Evolutionary conservation across 2,797 vertebrate genomes (phyloP), one percentile per base, ranked within the genome.

Genomic region (Acanthornis magna): DNA sequence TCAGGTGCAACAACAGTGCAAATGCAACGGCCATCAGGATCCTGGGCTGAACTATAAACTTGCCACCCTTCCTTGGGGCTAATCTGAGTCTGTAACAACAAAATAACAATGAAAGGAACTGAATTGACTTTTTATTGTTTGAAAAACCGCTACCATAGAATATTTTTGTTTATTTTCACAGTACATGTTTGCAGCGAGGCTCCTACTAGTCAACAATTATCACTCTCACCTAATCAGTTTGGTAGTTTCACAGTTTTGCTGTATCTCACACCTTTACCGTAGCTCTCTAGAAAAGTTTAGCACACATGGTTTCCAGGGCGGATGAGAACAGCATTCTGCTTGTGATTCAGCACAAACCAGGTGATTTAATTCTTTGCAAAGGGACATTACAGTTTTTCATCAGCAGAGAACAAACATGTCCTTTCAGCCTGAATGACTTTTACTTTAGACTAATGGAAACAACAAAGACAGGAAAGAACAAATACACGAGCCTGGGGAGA

Each of bases 31-130:
- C 99, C 99, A 9, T 99, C 99, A 8, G 99, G 98, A 93, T 99
- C 99, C 97, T 99, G 99, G 5, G 99, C 99, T 1, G 99, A 99
- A 88, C 99, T 99, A 96, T 99, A 99, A 72, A 99, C 99, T 97
- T 99, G 99, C 99, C 99, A 99, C 60, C 99, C 99, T 97, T 99
- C 99, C 96, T 99, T 99, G 32, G 99, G 99, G 38, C 99, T 99
- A 13, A 99, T 98, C 91, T 98, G 98, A 78, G 99, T 99, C 99
- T 99, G 98, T 17, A 97, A 86, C 82, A 88, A 90, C 32, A 96
- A 65, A 85, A 60, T 16, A 70, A 86, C 9, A 68, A 40, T 72
- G 81, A 93, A 94, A 43, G 77, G n/a, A 89, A 82, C 2, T 19
- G 30, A 94, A 32, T 0, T 16, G 29, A 32, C 43, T 30, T 47